A percentile compares a stretch with the other conserved stretches of the same genome.
Conservation (phyloP, 92 coral and sea anemone genomes). For the Parazoanthus atlanticus region DNA sequence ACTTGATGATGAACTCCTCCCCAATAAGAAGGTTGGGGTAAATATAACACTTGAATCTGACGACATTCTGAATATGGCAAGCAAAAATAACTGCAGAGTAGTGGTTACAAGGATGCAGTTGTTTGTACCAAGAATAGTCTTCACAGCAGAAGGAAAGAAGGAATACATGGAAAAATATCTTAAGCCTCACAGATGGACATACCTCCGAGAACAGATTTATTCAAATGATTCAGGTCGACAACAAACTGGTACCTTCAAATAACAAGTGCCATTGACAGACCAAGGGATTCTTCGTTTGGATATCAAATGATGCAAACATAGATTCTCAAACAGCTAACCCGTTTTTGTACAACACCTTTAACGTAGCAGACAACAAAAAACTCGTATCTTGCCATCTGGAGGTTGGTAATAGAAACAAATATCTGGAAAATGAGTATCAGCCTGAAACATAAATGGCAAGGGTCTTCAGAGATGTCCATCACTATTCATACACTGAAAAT, state of each 20-base stretch:
- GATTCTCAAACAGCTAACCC: conserved; percentile 37
- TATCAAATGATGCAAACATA: conserved; percentile 30
- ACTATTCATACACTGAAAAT: background rate
- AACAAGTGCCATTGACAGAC: background rate
- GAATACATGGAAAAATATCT: background rate
- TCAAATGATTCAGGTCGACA: background rate
- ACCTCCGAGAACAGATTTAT: background rate
- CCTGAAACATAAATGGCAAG: background rate
- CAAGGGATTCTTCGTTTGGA: conserved; percentile 42
- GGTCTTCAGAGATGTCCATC: background rate
- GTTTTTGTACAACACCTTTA: conserved; percentile 28
- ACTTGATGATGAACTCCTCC: too few relatives aligned
- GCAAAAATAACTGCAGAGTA: too few relatives aligned
- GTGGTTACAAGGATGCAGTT: background rate
- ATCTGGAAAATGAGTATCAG: conserved; percentile 4
- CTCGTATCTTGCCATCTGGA: background rate
- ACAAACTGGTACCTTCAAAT: conserved; percentile 40
- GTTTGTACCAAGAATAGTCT: conserved; percentile 14
- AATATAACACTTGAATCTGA: too few relatives aligned
- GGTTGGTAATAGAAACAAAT: background rate
- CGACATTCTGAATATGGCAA: too few relatives aligned
- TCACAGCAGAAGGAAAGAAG: background rate
- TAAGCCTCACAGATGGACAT: background rate
- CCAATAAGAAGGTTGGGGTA: too few relatives aligned
- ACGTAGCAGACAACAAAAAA: background rate